Conservation (phyloP, 2,888 invertebrate genomes). For the Erebia aethiops region DNA sequence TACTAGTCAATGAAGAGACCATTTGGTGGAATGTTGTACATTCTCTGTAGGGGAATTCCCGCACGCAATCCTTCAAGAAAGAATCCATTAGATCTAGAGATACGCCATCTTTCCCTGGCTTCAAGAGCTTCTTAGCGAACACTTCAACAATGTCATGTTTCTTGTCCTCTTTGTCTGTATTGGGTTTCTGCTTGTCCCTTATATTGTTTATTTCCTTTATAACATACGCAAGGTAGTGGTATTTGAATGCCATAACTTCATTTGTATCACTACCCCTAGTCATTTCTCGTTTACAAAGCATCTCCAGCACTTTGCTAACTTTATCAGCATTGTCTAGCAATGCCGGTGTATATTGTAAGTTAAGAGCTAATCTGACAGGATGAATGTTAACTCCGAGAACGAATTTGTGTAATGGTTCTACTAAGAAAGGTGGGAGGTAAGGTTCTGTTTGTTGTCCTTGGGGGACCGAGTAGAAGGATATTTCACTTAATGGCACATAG, state of each 20-base stretch:
- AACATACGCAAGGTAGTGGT: constrained; percentile 91
- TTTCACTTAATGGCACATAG: constrained; percentile 91
- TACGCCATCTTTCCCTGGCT: constrained; percentile 88
- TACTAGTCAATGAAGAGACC: constrained; percentile 89
- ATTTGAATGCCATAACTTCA: constrained; percentile 95
- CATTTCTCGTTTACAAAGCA: constrained; percentile 94
- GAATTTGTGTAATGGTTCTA: constrained; percentile 91
- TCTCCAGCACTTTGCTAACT: constrained; percentile 89
- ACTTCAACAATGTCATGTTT: constrained; percentile 88
- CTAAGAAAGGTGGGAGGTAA: constrained; percentile 87
- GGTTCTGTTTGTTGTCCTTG: constrained; percentile 91
- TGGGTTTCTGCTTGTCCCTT: constrained; percentile 85
- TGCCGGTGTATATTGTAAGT: constrained; percentile 88
- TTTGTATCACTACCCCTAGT: constrained; percentile 91
- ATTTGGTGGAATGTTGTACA: constrained; percentile 94
- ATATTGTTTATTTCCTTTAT: constrained; percentile 88
- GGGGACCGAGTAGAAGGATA: constrained; percentile 91
- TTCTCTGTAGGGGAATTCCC: constrained; percentile 95
- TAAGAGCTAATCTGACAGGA: constrained; percentile 91
- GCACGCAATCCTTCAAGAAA: constrained; percentile 92
- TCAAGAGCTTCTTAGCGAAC: constrained; percentile 89
- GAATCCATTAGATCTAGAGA: constrained; percentile 86
- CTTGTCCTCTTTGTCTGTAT: constrained; percentile 75
- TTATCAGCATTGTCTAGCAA: constrained; percentile 89
- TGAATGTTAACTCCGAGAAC: constrained; percentile 93